Evolutionary conservation across 2,113 vertebrate species (phyloP).

Genomic region (Ictidomys tridecemlineatus): DNA sequence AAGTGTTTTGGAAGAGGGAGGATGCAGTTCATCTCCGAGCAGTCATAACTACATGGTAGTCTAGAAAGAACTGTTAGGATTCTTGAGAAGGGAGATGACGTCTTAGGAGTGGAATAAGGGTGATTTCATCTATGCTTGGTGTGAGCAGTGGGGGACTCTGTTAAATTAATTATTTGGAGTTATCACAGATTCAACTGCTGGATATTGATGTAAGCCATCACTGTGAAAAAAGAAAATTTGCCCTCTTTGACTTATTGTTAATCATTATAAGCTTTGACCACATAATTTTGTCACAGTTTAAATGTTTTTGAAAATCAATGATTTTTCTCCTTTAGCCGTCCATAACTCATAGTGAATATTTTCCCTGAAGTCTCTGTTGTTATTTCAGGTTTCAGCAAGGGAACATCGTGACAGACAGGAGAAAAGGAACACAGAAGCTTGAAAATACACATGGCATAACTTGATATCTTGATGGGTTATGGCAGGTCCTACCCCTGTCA

Average conservation of each 20-base stretch:
- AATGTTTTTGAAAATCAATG: constrained; percentile 69
- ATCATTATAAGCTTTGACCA: constrained; percentile 1
- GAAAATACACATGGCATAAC: not conserved
- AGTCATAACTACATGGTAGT: not conserved
- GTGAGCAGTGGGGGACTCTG: not conserved
- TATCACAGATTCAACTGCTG: not conserved
- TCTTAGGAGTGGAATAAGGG: not conserved
- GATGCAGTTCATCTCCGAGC: not conserved
- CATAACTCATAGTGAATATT: not conserved
- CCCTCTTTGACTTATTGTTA: constrained; percentile 1
- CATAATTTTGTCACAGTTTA: constrained; percentile 55
- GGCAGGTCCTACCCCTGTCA: not conserved
- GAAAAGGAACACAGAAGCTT: not conserved
- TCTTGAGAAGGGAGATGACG: not conserved
- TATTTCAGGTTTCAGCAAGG: constrained; percentile 18
- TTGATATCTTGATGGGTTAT: not conserved
- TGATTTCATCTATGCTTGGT: not conserved
- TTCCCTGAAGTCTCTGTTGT: constrained; percentile 11
- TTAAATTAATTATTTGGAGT: not conserved
- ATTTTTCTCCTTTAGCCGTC: constrained; percentile 30
- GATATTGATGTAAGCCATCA: not conserved
- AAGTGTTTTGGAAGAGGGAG: not conserved
- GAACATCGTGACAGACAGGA: not conserved
- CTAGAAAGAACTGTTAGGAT: not conserved
- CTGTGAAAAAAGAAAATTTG: not conserved